These are phyloP conservation scores for Lochmaea capreae DNA, from an alignment of 2,888 invertebrate species.

Conservation along the genomic window DNA sequence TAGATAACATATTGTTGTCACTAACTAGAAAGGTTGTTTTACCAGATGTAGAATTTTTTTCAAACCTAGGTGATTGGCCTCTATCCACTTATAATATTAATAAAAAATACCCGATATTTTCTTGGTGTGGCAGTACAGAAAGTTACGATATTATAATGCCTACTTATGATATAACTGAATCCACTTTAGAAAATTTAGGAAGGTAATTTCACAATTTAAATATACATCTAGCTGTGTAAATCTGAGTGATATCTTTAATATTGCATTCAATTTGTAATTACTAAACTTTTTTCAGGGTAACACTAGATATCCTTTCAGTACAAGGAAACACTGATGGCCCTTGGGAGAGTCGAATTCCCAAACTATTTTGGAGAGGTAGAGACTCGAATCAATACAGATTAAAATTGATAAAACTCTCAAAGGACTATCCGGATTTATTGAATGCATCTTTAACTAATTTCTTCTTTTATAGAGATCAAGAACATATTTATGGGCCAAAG, in stretches of 20 bases:
- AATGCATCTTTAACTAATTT: slow-evolving; percentile 95
- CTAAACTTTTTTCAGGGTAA: slow-evolving; percentile 70
- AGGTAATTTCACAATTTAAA: slow-evolving; percentile 69
- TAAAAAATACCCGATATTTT: slow-evolving; percentile 83
- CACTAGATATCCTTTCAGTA: slow-evolving; percentile 89
- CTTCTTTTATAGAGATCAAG: slow-evolving; percentile 92
- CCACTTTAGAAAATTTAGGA: slow-evolving; percentile 93
- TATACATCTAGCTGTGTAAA: too few relatives aligned
- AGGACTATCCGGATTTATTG: slow-evolving; percentile 80
- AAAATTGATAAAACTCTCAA: slow-evolving; percentile 82
- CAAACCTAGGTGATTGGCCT: slow-evolving; percentile 98
- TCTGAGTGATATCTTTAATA: too few relatives aligned
- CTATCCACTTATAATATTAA: slow-evolving; percentile 69
- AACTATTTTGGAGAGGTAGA: slow-evolving; percentile 92
- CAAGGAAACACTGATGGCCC: slow-evolving; percentile 79
- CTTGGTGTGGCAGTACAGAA: slow-evolving; percentile 94
- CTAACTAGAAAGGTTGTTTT: slow-evolving; percentile 82
- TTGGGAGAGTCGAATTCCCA: slow-evolving; percentile 81
- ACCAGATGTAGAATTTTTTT: slow-evolving; percentile 90
- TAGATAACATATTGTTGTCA: slow-evolving; percentile 87
- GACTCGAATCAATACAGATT: slow-evolving; percentile 90
- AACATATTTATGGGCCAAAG: slow-evolving; percentile 87
- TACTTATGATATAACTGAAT: slow-evolving; percentile 94
- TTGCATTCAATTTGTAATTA: not conserved
- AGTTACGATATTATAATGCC: slow-evolving; percentile 92